A percentile compares a stretch with the other conserved stretches of the same genome.
phyloP scores from a whole-genome alignment of 2,888 invertebrate species.

The Tenthredo distinguenda region DNA sequence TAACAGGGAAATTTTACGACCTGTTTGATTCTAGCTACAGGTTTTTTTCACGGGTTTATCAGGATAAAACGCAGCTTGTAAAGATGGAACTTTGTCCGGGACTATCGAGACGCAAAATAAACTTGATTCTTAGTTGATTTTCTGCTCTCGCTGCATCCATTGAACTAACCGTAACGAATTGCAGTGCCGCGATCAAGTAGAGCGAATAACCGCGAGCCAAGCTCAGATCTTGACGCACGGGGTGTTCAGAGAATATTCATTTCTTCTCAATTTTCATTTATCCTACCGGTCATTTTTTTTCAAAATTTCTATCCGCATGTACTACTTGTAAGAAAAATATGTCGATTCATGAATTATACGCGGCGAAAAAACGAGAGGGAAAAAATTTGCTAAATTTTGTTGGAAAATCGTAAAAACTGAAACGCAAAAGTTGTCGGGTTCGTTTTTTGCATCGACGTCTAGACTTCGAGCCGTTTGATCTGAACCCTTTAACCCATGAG shows the following conservation, averaged over 20 bases:
- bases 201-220: slow-evolving; percentile 47
- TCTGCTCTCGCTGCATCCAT: slow-evolving; percentile 25
- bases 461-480: neutral
- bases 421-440: neutral
- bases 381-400: neutral
- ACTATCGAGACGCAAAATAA: slow-evolving; percentile 27
- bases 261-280: neutral
- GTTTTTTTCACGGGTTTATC: neutral
- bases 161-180: slow-evolving; percentile 48
- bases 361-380: neutral
- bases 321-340: neutral
- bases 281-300: neutral
- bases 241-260: slow-evolving; percentile 20
- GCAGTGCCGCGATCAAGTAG: slow-evolving; percentile 39
- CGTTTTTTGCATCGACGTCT: neutral
- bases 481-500: neutral
- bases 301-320: neutral
- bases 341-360: neutral
- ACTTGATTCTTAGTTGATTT: slow-evolving; percentile 28
- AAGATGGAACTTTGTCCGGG: slow-evolving; percentile 26
- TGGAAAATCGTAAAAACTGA: neutral
- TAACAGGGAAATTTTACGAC: neutral
- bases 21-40: neutral
- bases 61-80: neutral
- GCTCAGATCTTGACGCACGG: slow-evolving; percentile 29